phyloP scores from a whole-genome alignment of 2,797 vertebrate genomes.

The Sphaeramia orbicularis region DNA sequence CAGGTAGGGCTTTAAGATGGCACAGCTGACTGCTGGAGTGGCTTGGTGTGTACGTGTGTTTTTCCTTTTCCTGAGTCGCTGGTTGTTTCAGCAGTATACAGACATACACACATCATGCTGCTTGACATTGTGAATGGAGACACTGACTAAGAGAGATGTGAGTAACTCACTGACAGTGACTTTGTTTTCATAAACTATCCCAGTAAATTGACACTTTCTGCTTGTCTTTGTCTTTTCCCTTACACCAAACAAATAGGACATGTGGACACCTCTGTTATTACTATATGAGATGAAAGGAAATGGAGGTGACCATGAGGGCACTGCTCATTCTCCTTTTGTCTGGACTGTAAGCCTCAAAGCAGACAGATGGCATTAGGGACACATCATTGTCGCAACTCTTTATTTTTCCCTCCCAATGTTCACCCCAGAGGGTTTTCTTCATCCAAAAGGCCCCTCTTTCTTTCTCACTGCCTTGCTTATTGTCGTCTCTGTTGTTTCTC shows the following conservation, averaged over 20 bases:
- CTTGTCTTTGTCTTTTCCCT: constrained; percentile 28
- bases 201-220: constrained; percentile 34
- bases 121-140: constrained; percentile 30
- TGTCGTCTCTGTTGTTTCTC: constrained; percentile 27
- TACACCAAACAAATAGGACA: constrained; percentile 40
- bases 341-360: constrained; percentile 60
- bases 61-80: constrained; percentile 30
- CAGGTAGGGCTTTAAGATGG: constrained; percentile 35
- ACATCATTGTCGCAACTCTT: constrained; percentile 53
- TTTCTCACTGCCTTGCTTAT: constrained; percentile 37
- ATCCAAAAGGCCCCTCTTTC: not conserved
- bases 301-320: constrained; percentile 59
- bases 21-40: constrained; percentile 35
- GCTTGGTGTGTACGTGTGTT: constrained; percentile 12
- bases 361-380: constrained; percentile 63
- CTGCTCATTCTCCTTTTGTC: constrained; percentile 51
- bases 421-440: constrained; percentile 6
- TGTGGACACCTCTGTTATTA: constrained; percentile 49
- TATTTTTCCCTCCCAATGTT: constrained; percentile 33
- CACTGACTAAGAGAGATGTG: not conserved
- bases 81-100: constrained; percentile 28
- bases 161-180: constrained; percentile 18
- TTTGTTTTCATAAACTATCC: constrained; percentile 27
- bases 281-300: constrained; percentile 40
- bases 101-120: constrained; percentile 22